Evolutionary conservation across 1,140 invertebrate genomes (phyloP).

Genomic region (Ceratitis capitata): DNA sequence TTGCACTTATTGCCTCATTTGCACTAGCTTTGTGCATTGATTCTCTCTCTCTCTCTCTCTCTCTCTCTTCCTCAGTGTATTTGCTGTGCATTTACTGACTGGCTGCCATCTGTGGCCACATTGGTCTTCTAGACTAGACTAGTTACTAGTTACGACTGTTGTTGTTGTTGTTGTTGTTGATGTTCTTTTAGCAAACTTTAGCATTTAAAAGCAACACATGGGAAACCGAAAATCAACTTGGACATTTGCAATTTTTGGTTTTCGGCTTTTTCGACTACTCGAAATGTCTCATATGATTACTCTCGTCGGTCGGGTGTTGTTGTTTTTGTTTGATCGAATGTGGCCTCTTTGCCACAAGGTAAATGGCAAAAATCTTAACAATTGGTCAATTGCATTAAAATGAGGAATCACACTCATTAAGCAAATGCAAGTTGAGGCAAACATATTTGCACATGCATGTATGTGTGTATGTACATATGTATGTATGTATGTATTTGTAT

Average conservation of each 20-base stretch:
- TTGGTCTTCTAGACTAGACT: no score
- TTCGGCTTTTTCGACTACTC: no score
- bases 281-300: no score
- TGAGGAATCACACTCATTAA: background rate
- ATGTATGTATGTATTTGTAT: background rate
- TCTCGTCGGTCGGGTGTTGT: background rate
- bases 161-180: conserved; percentile 27
- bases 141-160: no score
- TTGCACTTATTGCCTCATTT: background rate
- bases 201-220: background rate
- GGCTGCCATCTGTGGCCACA: conserved; percentile 5
- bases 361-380: background rate
- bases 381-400: conserved; percentile 22
- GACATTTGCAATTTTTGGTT: background rate
- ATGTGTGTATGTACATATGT: background rate
- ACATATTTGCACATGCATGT: background rate
- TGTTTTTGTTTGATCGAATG: background rate
- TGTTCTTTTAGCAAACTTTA: conserved; percentile 1
- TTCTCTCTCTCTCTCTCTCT: no score
- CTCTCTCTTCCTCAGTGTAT: no score
- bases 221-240: conserved; percentile 20
- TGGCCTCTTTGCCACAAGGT: no score
- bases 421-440: background rate
- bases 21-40: background rate
- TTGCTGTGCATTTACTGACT: background rate